Conservation (phyloP, 2,113 vertebrate species). For the Lophura nycthemera region DNA sequence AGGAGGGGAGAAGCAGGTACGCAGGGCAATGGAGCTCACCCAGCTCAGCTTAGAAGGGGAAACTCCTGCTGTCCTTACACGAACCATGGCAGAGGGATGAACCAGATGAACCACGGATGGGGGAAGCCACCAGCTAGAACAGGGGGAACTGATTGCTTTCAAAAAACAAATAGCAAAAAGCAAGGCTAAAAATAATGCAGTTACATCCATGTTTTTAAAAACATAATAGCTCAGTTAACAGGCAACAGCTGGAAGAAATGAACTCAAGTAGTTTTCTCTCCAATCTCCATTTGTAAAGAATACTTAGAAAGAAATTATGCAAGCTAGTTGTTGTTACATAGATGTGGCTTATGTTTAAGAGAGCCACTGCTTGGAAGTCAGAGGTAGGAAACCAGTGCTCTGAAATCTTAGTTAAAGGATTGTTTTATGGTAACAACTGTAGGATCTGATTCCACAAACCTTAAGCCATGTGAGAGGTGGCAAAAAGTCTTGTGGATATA, state of each 20-base stretch:
- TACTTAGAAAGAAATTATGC: constrained; percentile 81
- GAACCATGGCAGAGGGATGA: background rate
- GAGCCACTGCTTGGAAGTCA: constrained; percentile 80
- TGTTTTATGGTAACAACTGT: background rate
- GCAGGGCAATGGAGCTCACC: background rate
- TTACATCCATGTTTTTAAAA: background rate
- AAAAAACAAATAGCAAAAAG: background rate
- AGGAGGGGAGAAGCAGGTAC: background rate
- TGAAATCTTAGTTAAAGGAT: background rate
- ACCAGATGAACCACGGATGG: no score
- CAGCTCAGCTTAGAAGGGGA: background rate
- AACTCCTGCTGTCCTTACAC: background rate
- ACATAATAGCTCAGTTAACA: background rate
- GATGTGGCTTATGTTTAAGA: constrained; percentile 81
- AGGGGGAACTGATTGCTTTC: background rate
- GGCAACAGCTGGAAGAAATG: background rate
- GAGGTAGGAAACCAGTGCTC: constrained; percentile 74
- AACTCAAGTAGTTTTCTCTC: constrained; percentile 34
- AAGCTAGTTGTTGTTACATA: constrained; percentile 78
- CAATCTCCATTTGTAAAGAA: constrained; percentile 85
- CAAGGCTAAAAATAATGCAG: background rate
- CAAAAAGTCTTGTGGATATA: background rate
- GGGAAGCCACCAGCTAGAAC: background rate
- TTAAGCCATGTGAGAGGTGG: background rate
- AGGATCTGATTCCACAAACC: background rate